phyloP scores from a whole-genome alignment of 1,140 invertebrate species.

The Spodoptera frugiperda region DNA sequence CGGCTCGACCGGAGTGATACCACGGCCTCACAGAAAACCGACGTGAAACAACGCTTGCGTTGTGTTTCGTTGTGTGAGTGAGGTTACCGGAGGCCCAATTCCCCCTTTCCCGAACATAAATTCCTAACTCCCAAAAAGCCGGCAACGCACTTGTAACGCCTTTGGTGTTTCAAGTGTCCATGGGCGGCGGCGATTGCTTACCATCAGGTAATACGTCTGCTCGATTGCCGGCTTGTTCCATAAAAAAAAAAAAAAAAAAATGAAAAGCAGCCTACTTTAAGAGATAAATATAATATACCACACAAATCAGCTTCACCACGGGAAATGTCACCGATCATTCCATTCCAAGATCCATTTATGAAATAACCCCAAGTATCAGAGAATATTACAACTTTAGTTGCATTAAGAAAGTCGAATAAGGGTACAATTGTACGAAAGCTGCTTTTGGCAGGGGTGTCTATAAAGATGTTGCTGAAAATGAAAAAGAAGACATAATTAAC shows the following conservation, averaged over 20 bases:
- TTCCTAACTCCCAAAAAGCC: no score
- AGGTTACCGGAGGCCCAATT: no score
- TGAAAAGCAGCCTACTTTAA: neutral
- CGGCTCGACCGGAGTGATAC: no score
- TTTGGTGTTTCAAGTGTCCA: no score
- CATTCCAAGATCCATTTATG: conserved; percentile 83
- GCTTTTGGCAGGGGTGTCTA: conserved; percentile 87
- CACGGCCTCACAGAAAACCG: no score
- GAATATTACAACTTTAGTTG: conserved; percentile 67
- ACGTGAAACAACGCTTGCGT: no score
- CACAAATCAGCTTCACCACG: conserved; percentile 86
- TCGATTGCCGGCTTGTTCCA: no score
- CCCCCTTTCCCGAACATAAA: no score
- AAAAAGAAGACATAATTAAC: neutral
- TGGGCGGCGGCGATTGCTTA: no score
- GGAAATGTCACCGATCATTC: conserved; percentile 87
- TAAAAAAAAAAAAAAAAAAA: neutral
- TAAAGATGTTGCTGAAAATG: conserved; percentile 80
- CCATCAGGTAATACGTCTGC: no score
- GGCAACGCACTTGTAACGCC: no score
- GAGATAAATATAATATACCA: conserved; percentile 67
- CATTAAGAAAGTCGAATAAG: conserved; percentile 86
- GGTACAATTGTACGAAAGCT: conserved; percentile 85
- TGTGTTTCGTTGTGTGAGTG: no score
- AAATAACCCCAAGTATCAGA: conserved; percentile 86